Conservation (phyloP, 2,797 vertebrate genomes). For the Fistularia tabacaria region DNA sequence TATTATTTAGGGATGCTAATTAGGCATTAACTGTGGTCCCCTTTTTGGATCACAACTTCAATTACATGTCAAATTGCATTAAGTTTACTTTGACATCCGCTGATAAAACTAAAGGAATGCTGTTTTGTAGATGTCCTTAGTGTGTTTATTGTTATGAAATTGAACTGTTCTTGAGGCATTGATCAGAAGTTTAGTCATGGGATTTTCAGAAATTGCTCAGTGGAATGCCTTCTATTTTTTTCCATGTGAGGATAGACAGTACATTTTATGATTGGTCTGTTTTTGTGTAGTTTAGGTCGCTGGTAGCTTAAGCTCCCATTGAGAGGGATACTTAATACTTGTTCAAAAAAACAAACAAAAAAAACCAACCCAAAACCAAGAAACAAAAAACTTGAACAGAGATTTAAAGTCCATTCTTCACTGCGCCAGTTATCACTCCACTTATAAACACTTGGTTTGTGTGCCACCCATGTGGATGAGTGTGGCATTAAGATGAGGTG, state of each 20-base stretch:
- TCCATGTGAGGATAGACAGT: slow-evolving; percentile 37
- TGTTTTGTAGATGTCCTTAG: slow-evolving; percentile 73
- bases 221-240: slow-evolving; percentile 33
- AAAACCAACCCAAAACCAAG: neutral
- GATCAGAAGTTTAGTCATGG: slow-evolving; percentile 60
- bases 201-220: slow-evolving; percentile 52
- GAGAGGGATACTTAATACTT: slow-evolving; percentile 38
- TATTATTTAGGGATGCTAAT: slow-evolving; percentile 78
- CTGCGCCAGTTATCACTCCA: slow-evolving; percentile 13
- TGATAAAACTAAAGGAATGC: slow-evolving; percentile 66
- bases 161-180: slow-evolving; percentile 61
- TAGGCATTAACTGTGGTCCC: slow-evolving; percentile 70
- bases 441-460: slow-evolving; percentile 27
- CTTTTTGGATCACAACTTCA: slow-evolving; percentile 74
- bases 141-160: slow-evolving; percentile 61
- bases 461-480: slow-evolving; percentile 59
- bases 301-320: slow-evolving; percentile 32
- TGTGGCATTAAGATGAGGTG: slow-evolving; percentile 56
- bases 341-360: slow-evolving; percentile 13
- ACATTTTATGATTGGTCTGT: slow-evolving; percentile 16
- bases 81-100: slow-evolving; percentile 74
- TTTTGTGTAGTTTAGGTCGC: slow-evolving; percentile 2
- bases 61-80: slow-evolving; percentile 75
- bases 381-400: slow-evolving; percentile 6
- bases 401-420: slow-evolving; percentile 32